These are phyloP conservation scores for Oxytorus armatus DNA, from an alignment of 2,888 invertebrate genomes.

Conservation along the genomic window DNA sequence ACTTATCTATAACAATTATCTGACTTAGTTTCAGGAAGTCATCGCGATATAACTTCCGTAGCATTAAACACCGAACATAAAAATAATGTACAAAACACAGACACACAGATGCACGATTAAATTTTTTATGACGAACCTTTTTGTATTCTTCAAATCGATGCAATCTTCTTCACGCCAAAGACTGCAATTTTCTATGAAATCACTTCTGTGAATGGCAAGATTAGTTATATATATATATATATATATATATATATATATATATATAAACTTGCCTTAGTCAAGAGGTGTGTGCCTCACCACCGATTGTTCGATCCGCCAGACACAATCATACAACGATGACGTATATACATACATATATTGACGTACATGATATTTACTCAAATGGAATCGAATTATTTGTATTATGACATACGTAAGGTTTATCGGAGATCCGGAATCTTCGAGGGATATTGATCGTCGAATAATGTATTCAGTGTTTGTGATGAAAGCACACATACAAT, in stretches of 20 bases:
- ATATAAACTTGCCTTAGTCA: no score
- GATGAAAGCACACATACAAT: neutral
- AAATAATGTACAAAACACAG: no score
- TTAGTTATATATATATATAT: neutral
- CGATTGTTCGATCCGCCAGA: neutral
- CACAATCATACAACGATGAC: neutral
- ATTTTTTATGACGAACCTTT: conserved; percentile 11
- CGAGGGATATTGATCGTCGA: neutral
- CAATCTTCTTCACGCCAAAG: neutral
- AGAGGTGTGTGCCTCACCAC: neutral
- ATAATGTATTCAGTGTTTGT: conserved; percentile 1
- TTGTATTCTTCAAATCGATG: neutral
- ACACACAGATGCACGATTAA: neutral
- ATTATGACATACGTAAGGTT: conserved; percentile 19
- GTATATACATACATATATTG: neutral
- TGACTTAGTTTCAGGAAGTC: neutral
- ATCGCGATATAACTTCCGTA: no score
- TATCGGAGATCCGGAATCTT: conserved; percentile 7
- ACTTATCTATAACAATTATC: conserved; percentile 27
- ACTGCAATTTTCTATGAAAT: conserved; percentile 15
- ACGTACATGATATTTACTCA: neutral
- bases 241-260: no score
- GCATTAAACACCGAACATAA: no score
- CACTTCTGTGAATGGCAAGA: conserved; percentile 30
- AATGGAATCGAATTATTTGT: conserved; percentile 33